Base-by-base conservation (phyloP, 2,888 invertebrate species). In the Slavum lentiscoides region DNA sequence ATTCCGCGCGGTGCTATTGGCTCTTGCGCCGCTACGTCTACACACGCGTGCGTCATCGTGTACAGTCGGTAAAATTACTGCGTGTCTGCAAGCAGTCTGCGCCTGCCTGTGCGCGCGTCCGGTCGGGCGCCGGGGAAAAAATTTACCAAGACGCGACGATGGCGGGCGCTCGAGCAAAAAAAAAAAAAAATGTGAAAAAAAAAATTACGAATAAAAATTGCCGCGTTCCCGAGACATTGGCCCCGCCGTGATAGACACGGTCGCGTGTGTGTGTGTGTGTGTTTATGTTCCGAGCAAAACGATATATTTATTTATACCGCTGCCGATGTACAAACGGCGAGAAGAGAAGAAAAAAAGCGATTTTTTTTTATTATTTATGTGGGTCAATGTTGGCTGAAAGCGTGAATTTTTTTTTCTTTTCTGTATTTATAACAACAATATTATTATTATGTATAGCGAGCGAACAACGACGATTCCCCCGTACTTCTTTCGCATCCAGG, bases 401-500 rank as follows among this genome's bases (percentile, higher is more conserved):
- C 70, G 70, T 72, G 70, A 39, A 72, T 59, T 72, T 59, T 72
- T 70, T 69, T 49, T 2, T 55, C n/a, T 11, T 30, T 30, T 30
- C 19, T 53, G 30, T 55, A 61, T 39, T 21, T 30, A 30, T 30
- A 30, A 30, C 30, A 30, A 30, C 30, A 30, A 30, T 4, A 30
- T 2, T 55, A n/a, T 55, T 62, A 21, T 59, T 59, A 30, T 30
- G 30, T 59, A 55, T 55, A 58, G 21, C 21, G 59, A 21, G 59
- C 59, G 59, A 43, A 30, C 30, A 30, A 30, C 30, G 30, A 49
- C 23, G 21, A 61, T 61, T 61, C 39, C 19, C 39, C 1, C 17
- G 37, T 59, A 72, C 58, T 37, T 30, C 58, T 37, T n/a, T 58
- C n/a, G 21, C 74, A 74, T 74, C 66, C 74, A 74, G 74, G 74